Percentiles rank a stretch among this genome's conserved stretches.
Conservation (phyloP, 2,888 invertebrate species). For the Phasia obesa region DNA sequence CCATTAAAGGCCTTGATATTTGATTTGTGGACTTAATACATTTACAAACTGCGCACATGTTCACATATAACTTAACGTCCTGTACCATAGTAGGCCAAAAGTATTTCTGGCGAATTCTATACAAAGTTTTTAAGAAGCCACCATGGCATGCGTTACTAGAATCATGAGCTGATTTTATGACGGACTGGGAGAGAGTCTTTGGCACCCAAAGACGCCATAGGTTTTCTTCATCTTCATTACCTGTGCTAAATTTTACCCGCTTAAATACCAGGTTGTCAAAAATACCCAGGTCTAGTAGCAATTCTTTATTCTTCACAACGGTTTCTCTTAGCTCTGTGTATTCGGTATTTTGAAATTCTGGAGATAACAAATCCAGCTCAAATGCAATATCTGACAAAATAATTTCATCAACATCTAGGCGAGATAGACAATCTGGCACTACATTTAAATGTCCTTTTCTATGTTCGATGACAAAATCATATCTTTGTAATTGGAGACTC, state of each 20-base stretch:
- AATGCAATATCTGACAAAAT: background rate
- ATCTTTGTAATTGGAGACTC: background rate
- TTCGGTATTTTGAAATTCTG: background rate
- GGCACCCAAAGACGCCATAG: slow-evolving; percentile 36
- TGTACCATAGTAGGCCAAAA: background rate
- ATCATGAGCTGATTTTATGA: background rate
- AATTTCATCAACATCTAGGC: slow-evolving; percentile 5
- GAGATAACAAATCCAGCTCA: slow-evolving; percentile 5
- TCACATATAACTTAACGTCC: background rate
- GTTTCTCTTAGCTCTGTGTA: slow-evolving; percentile 3
- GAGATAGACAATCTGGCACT: slow-evolving; percentile 2
- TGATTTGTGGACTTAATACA: background rate
- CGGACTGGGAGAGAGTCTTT: no score
- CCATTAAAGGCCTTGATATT: slow-evolving; percentile 5
- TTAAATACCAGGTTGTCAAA: slow-evolving; percentile 12
- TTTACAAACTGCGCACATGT: background rate
- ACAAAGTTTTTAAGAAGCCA: no score
- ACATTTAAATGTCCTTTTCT: background rate
- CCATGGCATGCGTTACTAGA: no score
- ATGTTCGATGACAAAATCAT: background rate
- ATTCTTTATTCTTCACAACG: background rate
- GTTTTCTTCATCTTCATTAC: slow-evolving; percentile 15
- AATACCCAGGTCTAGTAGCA: slow-evolving; percentile 1
- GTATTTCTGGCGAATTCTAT: background rate
- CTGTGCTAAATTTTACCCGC: slow-evolving; percentile 16